Conservation (phyloP, 2,797 vertebrate genomes). For the Pyrocephalus nanus region DNA sequence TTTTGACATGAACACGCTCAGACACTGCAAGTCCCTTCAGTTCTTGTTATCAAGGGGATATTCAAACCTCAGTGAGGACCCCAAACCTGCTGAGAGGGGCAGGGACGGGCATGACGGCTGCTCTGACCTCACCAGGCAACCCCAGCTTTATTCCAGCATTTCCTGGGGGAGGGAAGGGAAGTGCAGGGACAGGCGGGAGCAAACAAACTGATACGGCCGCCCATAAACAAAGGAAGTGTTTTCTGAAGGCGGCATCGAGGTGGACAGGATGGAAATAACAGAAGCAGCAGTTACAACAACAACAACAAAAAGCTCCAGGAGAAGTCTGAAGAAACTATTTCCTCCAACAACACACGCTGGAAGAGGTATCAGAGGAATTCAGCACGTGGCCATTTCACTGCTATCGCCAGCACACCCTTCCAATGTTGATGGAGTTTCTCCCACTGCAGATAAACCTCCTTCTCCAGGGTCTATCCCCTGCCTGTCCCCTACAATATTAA, state of each 20-base stretch:
- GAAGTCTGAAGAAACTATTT: background rate
- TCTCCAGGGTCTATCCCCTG: background rate
- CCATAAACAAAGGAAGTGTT: background rate
- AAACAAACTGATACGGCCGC: background rate
- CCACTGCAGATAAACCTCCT: background rate
- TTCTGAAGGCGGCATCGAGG: background rate
- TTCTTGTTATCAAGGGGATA: background rate
- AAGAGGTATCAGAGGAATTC: background rate
- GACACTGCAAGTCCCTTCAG: background rate
- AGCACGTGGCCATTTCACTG: accelerated
- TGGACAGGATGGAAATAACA: background rate
- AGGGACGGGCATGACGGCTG: accelerated
- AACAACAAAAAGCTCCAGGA: background rate
- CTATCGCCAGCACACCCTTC: background rate
- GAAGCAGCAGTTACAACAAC: background rate
- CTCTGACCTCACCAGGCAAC: background rate
- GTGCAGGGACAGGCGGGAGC: background rate
- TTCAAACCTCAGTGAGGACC: background rate
- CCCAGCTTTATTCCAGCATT: background rate
- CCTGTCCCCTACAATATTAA: accelerated
- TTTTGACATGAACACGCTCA: accelerated
- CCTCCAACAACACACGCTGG: background rate
- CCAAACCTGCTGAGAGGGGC: background rate
- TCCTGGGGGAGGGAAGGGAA: background rate
- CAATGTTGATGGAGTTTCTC: background rate